phyloP scores from a whole-genome alignment of 2,113 vertebrate genomes.

The Oriolus oriolus region DNA sequence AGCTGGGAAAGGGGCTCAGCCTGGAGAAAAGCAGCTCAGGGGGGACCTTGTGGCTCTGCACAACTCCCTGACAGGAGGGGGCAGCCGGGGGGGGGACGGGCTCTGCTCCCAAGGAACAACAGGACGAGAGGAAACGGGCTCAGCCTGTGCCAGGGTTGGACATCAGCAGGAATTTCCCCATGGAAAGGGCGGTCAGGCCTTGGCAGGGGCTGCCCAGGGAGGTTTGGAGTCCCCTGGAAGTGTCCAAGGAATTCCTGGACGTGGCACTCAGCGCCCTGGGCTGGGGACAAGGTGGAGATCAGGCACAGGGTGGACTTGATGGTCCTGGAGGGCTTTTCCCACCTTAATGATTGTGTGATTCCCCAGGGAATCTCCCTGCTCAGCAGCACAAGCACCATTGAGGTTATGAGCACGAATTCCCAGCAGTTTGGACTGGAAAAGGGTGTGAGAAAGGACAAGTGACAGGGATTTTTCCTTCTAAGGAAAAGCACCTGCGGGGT shows the following conservation, averaged over 20 bases:
- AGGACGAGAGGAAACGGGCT: rapidly evolving
- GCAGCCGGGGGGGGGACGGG: rapidly evolving
- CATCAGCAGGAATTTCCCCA: rapidly evolving
- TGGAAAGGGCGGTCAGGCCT: neutral
- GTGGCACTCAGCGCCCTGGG: neutral
- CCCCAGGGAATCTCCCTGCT: neutral
- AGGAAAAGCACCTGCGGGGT: neutral
- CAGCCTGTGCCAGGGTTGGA: neutral
- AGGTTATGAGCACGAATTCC: rapidly evolving
- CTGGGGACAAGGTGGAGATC: neutral
- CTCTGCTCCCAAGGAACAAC: neutral
- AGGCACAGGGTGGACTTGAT: rapidly evolving
- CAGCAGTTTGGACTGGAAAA: neutral
- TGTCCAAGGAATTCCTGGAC: rapidly evolving
- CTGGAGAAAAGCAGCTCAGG: neutral
- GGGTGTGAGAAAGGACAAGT: neutral
- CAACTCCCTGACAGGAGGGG: neutral
- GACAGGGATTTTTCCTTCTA: neutral
- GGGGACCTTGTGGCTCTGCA: neutral
- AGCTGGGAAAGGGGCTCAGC: neutral
- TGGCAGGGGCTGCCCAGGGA: neutral
- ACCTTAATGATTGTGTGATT: neutral
- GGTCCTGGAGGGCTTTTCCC: neutral
- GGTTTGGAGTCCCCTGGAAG: neutral
- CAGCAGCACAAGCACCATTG: rapidly evolving